Conservation (phyloP, 1,140 invertebrate genomes). For the Mya arenaria region DNA sequence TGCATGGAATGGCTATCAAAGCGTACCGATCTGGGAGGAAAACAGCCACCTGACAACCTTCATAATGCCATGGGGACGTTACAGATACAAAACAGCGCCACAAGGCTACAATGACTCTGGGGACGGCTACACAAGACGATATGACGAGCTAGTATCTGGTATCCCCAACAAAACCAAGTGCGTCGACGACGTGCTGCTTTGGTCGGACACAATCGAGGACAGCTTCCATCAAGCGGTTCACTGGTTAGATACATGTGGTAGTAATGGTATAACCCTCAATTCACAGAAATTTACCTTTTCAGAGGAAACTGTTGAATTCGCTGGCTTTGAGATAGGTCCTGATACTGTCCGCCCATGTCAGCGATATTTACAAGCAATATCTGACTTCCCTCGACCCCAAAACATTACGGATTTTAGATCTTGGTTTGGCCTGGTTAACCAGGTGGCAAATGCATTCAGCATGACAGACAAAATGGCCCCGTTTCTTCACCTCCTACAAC, state of each 20-base stretch:
- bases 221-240: constrained; percentile 45
- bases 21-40: constrained; percentile 32
- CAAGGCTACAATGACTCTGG: constrained; percentile 59
- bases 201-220: constrained; percentile 48
- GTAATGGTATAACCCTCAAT: constrained; percentile 71
- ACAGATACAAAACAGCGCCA: constrained; percentile 43
- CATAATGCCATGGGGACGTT: too few relatives aligned
- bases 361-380: constrained; percentile 44
- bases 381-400: constrained; percentile 47
- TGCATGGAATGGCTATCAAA: constrained; percentile 59
- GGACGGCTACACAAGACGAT: constrained; percentile 39
- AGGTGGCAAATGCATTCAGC: constrained; percentile 61
- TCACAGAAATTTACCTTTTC: constrained; percentile 66
- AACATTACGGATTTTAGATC: constrained; percentile 59
- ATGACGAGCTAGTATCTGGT: constrained; percentile 31
- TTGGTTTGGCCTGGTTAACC: constrained; percentile 64
- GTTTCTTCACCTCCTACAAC: constrained; percentile 31
- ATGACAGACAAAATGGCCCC: constrained; percentile 53
- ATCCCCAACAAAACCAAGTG: constrained; percentile 62
- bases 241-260: constrained; percentile 62
- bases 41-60: too few relatives aligned
- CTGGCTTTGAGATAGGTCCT: constrained; percentile 37
- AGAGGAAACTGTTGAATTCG: constrained; percentile 65
- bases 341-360: constrained; percentile 4
- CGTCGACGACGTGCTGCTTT: constrained; percentile 62